Evolutionary conservation across 2,797 vertebrate genomes (phyloP), one percentile per base, ranked within the genome.

Genomic region (Protosalanx chinensis): DNA sequence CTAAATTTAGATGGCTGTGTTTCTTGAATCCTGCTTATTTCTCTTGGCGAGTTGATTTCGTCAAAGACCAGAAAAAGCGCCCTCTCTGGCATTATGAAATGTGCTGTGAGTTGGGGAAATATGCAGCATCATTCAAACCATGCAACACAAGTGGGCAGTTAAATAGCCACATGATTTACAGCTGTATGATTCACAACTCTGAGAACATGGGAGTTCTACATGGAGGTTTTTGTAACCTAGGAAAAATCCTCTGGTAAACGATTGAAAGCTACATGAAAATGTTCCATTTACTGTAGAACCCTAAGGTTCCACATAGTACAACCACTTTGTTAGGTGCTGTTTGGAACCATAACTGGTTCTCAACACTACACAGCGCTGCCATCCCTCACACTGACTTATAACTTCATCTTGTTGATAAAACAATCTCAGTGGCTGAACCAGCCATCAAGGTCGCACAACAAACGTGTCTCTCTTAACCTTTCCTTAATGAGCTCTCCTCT

Each of bases 1-100:
- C 88, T 85, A 86, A 90, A 92, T 87, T 90, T 88, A 86, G 87
- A 88, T 73, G 73, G 79, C 82, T 76, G 69, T 75, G 83, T 77
- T 86, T 87, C 79, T 88, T 79, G 72, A 82, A 81, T 72, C 76
- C 72, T 87, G 88, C 85, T 88, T 92, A 85, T 93, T 93, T 90
- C 79, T 85, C 72, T 92, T 92, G 89, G 90, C 91, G 62, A 68
- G 68, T 77, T 69, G 76, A 77, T 61, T 53, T 37, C 75, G 65
- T 69, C 78, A 63, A 72, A 72, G 73, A 58, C 78, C 78, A 81
- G 82, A 64, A 80, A 84, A 68, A 87, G 70, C 74, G 70, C 64
- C 84, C 77, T 78, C 84, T 51, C 77, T 67, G 62, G 67, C 72
- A 58, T 79, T 72, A 74, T 76, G 72, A 46, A 49, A 63, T 72